These are phyloP conservation scores for Amphilophus citrinellus DNA, from an alignment of 2,113 vertebrate genomes.

Conservation along the genomic window DNA sequence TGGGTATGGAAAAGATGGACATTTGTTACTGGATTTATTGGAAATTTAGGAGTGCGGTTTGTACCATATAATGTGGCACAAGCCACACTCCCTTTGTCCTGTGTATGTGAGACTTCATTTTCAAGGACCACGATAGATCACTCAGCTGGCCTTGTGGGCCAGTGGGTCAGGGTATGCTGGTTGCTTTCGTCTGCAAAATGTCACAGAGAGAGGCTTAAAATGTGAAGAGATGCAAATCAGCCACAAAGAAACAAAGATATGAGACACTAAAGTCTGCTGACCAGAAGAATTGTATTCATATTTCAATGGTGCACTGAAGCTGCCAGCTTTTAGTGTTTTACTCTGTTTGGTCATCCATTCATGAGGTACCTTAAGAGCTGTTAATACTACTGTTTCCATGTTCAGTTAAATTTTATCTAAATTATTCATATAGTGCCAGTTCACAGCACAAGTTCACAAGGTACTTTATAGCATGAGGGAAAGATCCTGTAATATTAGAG, in stretches of 20 bases:
- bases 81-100: background rate
- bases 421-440: background rate
- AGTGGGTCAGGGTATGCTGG: background rate
- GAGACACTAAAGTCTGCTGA: background rate
- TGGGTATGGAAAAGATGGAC: conserved; percentile 5
- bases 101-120: background rate
- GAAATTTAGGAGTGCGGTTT: background rate
- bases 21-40: background rate
- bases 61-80: background rate
- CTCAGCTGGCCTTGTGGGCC: background rate
- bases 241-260: background rate
- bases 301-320: background rate
- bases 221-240: background rate
- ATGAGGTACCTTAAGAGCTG: background rate
- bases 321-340: background rate
- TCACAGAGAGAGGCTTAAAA: accelerated
- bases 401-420: background rate
- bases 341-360: accelerated
- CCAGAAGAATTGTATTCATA: background rate
- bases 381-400: background rate
- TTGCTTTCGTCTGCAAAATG: too few relatives aligned
- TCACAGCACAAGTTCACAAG: background rate
- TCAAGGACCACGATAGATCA: background rate
- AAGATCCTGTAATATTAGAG: background rate
- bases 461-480: background rate